Percentiles rank a stretch among this genome's conserved stretches.
Conservation (phyloP, 2,888 invertebrate genomes). For the Trimorus sp. region DNA sequence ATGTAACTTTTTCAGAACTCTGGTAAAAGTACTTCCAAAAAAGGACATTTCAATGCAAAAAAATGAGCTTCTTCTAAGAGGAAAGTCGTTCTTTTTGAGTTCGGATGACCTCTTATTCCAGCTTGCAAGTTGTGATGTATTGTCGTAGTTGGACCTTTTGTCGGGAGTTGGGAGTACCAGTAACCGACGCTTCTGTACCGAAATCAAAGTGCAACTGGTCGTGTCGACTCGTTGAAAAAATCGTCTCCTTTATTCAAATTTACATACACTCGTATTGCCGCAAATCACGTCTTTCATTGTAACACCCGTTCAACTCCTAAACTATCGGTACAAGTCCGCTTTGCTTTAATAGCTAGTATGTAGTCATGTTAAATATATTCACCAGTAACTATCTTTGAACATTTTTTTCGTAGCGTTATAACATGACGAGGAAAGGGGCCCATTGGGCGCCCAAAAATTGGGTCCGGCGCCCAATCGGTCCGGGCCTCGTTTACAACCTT, state of each 20-base stretch:
- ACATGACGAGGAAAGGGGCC: not conserved
- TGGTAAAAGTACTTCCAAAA: no score
- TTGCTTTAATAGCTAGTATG: constrained; percentile 16
- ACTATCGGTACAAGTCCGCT: constrained; percentile 70
- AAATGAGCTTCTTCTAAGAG: no score
- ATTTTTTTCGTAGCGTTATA: constrained; percentile 17
- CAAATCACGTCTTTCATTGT: constrained; percentile 71
- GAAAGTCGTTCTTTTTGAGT: no score
- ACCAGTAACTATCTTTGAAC: constrained; percentile 21
- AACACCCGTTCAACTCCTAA: constrained; percentile 76
- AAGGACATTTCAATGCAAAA: no score
- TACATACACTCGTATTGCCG: constrained; percentile 75
- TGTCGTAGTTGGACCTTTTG: no score
- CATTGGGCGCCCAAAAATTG: no score
- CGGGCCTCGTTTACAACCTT: not conserved
- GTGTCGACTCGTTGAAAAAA: constrained; percentile 40
- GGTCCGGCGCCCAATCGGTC: no score
- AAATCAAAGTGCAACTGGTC: not conserved
- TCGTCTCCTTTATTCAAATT: constrained; percentile 51
- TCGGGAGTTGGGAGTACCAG: no score
- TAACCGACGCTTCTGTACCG: no score
- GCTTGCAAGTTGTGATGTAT: no score
- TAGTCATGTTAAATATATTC: constrained; percentile 8
- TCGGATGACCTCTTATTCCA: no score
- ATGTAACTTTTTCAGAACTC: no score